Conservation (phyloP, 2,888 invertebrate species). For the Trichogramma dendrolimi region DNA sequence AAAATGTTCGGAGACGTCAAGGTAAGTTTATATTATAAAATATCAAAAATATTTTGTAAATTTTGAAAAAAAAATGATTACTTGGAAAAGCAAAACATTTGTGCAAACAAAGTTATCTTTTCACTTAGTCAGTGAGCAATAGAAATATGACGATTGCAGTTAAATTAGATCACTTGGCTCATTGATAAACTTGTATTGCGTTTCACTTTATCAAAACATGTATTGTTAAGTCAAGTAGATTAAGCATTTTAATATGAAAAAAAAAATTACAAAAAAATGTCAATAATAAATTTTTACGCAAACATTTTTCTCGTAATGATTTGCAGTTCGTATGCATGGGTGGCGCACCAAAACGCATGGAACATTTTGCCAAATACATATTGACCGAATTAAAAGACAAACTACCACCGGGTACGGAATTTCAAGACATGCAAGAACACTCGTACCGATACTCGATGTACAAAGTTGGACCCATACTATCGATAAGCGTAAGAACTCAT, state of each 20-base stretch:
- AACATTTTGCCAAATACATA: conserved; percentile 85
- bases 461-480: conserved; percentile 86
- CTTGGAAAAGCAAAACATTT: too few species aligned
- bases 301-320: neutral
- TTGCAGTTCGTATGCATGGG: conserved; percentile 93
- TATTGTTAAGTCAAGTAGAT: too few species aligned
- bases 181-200: too few species aligned
- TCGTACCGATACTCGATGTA: conserved; percentile 94
- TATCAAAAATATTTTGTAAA: neutral
- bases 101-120: too few species aligned
- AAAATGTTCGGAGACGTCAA: conserved; percentile 30
- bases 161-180: neutral
- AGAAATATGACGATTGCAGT: neutral
- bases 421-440: conserved; percentile 85
- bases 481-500: conserved; percentile 71
- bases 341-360: conserved; percentile 91
- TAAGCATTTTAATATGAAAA: too few species aligned
- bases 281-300: neutral
- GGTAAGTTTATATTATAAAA: conserved; percentile 9
- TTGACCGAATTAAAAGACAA: conserved; percentile 87
- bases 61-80: neutral
- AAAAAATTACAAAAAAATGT: neutral
- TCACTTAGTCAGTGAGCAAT: neutral
- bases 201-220: too few species aligned
- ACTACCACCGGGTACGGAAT: conserved; percentile 80